Base-by-base conservation (phyloP, 2,888 invertebrate species). In the Andrena marginata region DNA sequence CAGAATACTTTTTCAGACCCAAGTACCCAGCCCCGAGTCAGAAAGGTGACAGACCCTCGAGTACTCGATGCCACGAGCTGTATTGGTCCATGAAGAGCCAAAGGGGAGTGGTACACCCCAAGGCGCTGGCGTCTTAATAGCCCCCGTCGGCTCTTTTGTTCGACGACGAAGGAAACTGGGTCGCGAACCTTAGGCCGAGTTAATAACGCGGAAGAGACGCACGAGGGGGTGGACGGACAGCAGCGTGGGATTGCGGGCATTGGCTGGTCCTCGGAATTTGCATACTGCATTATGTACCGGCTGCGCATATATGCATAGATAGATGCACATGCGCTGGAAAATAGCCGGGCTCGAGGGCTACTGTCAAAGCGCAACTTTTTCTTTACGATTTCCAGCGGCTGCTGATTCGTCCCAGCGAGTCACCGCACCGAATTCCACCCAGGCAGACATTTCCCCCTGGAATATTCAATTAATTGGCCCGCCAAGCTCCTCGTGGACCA, bases 161-260 rank as follows among this genome's bases (percentile, higher is more conserved):
- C 85, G 79, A 59, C 75, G 59, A 79, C 62, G 62, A 48, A 13
- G 82, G 71, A 77, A 86, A 86, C 70, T 89, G 71, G 89, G 88
- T 89, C 87, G 89, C 74, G 82, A 76, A 83, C 82, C 76, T 89
- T 84, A 80, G 88, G 81, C 78, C 73, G 80, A 81, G 85, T 85
- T 88, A 85, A 89, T 89, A 89, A 85, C 79, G 82, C 64, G 84
- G 80, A 86, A 82, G 85, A 81, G 74, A 80, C 51, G 68, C 54
- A 16, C 10, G 20, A 20, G 31, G 23, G 23, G 7, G 20, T 16
- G 49, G 23, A 8, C 10, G n/a, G 48, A 23, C 13, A 42, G n/a
- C 49, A 33, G n/a, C 49, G 33, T 51, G 33, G 10, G 54, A 23
- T 64, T 35, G 26, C 49, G 67, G 49, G 63, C 69, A 49, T 60